Percentiles rank a stretch among this genome's conserved stretches.
Evolutionary conservation across 2,888 invertebrate genomes (phyloP).

Genomic region (Agrilus cyanescens): DNA sequence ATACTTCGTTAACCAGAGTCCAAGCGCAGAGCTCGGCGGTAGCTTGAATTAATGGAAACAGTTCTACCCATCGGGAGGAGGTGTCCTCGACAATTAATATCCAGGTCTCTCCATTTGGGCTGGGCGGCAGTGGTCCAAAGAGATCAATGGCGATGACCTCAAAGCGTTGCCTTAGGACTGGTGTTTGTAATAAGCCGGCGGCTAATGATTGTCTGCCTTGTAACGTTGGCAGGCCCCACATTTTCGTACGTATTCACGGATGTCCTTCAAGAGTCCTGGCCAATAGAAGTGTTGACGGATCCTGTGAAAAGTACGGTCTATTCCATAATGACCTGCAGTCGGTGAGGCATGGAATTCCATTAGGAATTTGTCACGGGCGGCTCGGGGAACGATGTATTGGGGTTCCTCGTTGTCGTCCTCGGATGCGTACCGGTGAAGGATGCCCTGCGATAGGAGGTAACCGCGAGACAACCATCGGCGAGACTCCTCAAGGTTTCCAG

Average conservation of each 20-base stretch:
- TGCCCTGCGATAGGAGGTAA: not conserved
- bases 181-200: conserved; percentile 8
- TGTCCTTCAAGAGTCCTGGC: not conserved
- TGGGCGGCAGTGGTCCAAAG: not conserved
- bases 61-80: conserved; percentile 21
- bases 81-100: conserved; percentile 20
- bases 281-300: conserved; percentile 5
- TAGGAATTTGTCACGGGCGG: conserved; percentile 1
- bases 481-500: not conserved
- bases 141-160: conserved; percentile 2
- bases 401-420: not conserved
- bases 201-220: conserved; percentile 10
- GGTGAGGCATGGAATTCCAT: conserved; percentile 9
- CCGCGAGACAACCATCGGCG: not conserved
- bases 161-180: not conserved
- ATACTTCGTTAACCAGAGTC: conserved; percentile 19
- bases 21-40: conserved; percentile 5
- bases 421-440: conserved; percentile 1
- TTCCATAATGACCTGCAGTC: conserved; percentile 12
- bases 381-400: not conserved
- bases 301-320: conserved; percentile 4
- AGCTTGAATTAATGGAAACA: conserved; percentile 9
- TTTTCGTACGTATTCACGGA: not conserved
- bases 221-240: conserved; percentile 13
- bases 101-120: conserved; percentile 12